phyloP scores from a whole-genome alignment of 2,888 invertebrate species.

The Sarcophaga caerulescens region DNA sequence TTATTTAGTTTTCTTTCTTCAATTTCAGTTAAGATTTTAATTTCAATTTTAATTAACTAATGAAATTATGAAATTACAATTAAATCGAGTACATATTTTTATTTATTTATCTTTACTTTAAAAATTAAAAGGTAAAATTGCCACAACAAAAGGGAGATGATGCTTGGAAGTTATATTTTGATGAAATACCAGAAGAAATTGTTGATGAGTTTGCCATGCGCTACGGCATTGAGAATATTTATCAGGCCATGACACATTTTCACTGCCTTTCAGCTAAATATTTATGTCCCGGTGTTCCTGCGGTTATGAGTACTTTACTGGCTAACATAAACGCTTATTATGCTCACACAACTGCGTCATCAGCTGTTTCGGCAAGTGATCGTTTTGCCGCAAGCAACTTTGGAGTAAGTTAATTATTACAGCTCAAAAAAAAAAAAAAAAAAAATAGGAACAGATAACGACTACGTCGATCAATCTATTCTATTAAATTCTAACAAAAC shows the following conservation, averaged over 20 bases:
- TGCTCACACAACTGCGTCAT: constrained; percentile 98
- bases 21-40: too few species aligned
- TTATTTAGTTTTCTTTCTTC: too few species aligned
- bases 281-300: constrained; percentile 98
- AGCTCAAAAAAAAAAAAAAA: too few species aligned
- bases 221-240: constrained; percentile 99
- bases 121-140: constrained; percentile 84
- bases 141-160: constrained; percentile 98
- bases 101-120: not conserved
- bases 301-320: constrained; percentile 98
- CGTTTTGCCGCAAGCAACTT: constrained; percentile 99
- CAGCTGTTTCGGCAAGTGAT: constrained; percentile 99
- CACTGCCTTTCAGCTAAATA: constrained; percentile 99
- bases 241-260: constrained; percentile 93
- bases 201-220: constrained; percentile 99
- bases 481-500: too few species aligned
- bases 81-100: too few species aligned
- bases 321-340: constrained; percentile 99
- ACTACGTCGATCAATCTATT: too few species aligned
- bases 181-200: constrained; percentile 98
- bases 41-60: too few species aligned
- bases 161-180: constrained; percentile 99
- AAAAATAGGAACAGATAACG: too few species aligned
- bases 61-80: too few species aligned
- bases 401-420: constrained; percentile 87